Evolutionary conservation across 2,113 vertebrate species (phyloP).

Genomic region (Collichthys lucidus): DNA sequence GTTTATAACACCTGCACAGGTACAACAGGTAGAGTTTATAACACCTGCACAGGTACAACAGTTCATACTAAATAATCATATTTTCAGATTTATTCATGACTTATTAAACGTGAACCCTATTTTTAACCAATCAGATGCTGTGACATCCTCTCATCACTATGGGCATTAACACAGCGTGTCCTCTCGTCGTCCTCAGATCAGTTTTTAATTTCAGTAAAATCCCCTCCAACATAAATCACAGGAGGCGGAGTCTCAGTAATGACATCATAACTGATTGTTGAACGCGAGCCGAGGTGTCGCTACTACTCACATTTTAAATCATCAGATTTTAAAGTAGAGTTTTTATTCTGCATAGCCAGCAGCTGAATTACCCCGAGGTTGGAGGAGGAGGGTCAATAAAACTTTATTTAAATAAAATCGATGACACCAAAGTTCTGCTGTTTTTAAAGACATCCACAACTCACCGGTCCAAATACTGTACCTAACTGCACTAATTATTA

Average conservation of each 20-base stretch:
- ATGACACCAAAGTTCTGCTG: too few relatives aligned
- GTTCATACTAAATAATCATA: too few relatives aligned
- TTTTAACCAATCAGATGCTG: not conserved
- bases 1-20: not conserved
- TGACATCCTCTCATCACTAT: not conserved
- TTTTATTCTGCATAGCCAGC: constrained; percentile 28
- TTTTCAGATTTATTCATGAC: too few relatives aligned
- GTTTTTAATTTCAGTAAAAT: constrained; percentile 48
- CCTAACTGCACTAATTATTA: too few relatives aligned
- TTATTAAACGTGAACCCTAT: not conserved
- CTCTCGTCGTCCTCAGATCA: constrained; percentile 10
- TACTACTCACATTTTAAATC: constrained; percentile 14
- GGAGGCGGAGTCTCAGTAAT: constrained; percentile 3
- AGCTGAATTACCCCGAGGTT: not conserved
- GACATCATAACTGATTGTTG: constrained; percentile 12
- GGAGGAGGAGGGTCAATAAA: not conserved
- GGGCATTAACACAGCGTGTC: not conserved
- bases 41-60: not conserved
- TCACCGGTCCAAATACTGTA: too few relatives aligned
- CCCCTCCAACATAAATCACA: constrained; percentile 31
- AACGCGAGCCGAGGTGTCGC: constrained; percentile 1
- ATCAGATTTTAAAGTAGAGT: constrained; percentile 24
- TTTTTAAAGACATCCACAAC: too few relatives aligned
- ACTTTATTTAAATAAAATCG: not conserved
- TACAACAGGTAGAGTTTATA: too few relatives aligned